Base-by-base conservation (phyloP, 2,113 vertebrate genomes). In the Ornithorhynchus anatinus region DNA sequence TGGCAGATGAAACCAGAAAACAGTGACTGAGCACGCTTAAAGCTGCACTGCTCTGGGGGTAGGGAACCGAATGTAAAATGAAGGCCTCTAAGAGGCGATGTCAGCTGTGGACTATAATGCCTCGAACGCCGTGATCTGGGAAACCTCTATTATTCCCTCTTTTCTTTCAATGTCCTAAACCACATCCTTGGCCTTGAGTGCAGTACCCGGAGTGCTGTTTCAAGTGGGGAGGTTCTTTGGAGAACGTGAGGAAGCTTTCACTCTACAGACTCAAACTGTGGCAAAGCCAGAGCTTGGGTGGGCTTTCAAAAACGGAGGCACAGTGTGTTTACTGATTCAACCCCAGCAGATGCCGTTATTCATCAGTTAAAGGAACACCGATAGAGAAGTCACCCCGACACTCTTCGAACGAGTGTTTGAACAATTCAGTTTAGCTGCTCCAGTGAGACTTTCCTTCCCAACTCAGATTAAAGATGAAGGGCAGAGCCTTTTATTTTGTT, bases 91-190 rank as follows among this genome's bases (percentile, higher is more conserved):
- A n/a, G n/a, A n/a, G n/a, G n/a, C n/a, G n/a, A n/a, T n/a, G n/a
- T n/a, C n/a, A n/a, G n/a, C n/a, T n/a, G n/a, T n/a, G n/a, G n/a
- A n/a, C n/a, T n/a, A n/a, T n/a, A n/a, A n/a, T n/a, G n/a, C n/a
- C n/a, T n/a, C n/a, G n/a, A n/a, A n/a, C n/a, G n/a, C n/a, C n/a
- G n/a, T n/a, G n/a, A n/a, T n/a, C n/a, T n/a, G 47, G 29, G 9
- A 23, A n/a, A 17, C 11, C 45, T 58, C 36, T 6, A 40, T 51
- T 59, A 60, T n/a, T n/a, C n/a, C 48, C 19, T 48, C 6, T 61
- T 69, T 48, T 20, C 20, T 59, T n/a, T n/a, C n/a, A n/a, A n/a
- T 59, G 39, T 53, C n/a, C 61, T 48, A 59, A 70, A 57, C 22
- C 25, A 19, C 57, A 3, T 38, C 12, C 59, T 50, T 43, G 5